These are phyloP conservation scores for Drosophila repletoides DNA, from an alignment of 1,140 invertebrate species.

Conservation along the genomic window DNA sequence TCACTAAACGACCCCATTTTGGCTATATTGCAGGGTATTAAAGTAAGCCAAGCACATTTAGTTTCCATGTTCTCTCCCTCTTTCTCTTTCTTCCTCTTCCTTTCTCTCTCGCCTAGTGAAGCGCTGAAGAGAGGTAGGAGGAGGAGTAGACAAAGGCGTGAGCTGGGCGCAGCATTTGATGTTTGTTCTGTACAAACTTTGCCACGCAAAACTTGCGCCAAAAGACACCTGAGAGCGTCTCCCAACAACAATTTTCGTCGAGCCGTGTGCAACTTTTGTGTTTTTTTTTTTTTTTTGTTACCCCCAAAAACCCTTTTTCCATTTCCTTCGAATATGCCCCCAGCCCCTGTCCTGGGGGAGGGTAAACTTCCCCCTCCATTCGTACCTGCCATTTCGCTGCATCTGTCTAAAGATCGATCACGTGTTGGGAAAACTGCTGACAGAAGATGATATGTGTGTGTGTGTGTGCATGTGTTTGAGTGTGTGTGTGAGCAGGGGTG, in stretches of 20 bases:
- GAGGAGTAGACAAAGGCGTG: slow-evolving; percentile 22
- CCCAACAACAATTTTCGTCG: slow-evolving; percentile 17
- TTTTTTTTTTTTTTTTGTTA: no score
- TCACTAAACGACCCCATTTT: background rate
- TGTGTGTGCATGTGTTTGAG: background rate
- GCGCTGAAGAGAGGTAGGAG: background rate
- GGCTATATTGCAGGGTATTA: slow-evolving; percentile 2
- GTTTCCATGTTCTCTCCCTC: slow-evolving; percentile 2
- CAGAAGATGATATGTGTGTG: slow-evolving; percentile 33
- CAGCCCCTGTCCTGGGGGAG: background rate
- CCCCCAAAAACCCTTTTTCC: no score
- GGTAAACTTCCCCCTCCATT: background rate
- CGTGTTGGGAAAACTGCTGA: slow-evolving; percentile 57
- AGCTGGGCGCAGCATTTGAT: slow-evolving; percentile 66
- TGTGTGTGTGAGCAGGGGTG: background rate
- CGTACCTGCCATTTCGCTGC: slow-evolving; percentile 8
- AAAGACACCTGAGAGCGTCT: slow-evolving; percentile 59
- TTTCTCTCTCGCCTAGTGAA: no score
- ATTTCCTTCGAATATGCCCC: background rate
- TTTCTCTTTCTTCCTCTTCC: background rate
- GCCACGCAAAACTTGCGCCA: slow-evolving; percentile 69
- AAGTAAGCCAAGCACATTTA: slow-evolving; percentile 18
- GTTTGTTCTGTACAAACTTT: slow-evolving; percentile 75
- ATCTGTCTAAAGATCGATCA: slow-evolving; percentile 66
- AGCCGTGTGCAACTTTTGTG: slow-evolving; percentile 14